Percentiles rank a stretch among this genome's conserved stretches.
Conservation (phyloP, 2,888 invertebrate genomes). For the Xanthostigma xanthostigma region DNA sequence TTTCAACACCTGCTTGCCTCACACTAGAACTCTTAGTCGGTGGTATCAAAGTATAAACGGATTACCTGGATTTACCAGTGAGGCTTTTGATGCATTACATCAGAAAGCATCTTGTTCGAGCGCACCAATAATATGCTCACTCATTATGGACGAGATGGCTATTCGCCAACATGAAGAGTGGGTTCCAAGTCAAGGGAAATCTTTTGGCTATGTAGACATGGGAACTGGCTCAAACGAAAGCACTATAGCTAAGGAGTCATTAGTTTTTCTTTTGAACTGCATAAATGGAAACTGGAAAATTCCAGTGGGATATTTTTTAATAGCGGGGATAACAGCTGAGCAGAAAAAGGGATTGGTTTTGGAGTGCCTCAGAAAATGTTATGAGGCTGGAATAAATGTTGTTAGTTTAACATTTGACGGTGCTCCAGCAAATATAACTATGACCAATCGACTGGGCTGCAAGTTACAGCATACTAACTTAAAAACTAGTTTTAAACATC, state of each 20-base stretch:
- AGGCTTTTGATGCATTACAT: constrained; percentile 15
- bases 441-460: constrained; percentile 5
- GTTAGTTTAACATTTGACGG: constrained; percentile 10
- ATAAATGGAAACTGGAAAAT: constrained; percentile 20
- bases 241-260: constrained; percentile 13
- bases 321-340: constrained; percentile 14
- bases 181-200: constrained; percentile 9
- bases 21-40: constrained; percentile 15
- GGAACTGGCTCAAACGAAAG: constrained; percentile 8
- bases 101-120: constrained; percentile 6
- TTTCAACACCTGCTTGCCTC: constrained; percentile 17
- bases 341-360: constrained; percentile 10
- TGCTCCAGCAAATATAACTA: constrained; percentile 4
- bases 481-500: constrained; percentile 8
- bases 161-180: constrained; percentile 14
- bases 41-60: constrained; percentile 17
- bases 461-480: constrained; percentile 3
- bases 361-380: constrained; percentile 1
- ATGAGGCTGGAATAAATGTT: constrained; percentile 4
- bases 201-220: constrained; percentile 12
- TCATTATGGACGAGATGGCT: constrained; percentile 18
- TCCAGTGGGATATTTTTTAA: constrained; percentile 21
- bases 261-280: constrained; percentile 18
- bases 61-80: constrained; percentile 17
- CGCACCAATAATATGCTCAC: constrained; percentile 11